Evolutionary conservation across 2,888 invertebrate genomes (phyloP).

Genomic region (Leucoma salicis): DNA sequence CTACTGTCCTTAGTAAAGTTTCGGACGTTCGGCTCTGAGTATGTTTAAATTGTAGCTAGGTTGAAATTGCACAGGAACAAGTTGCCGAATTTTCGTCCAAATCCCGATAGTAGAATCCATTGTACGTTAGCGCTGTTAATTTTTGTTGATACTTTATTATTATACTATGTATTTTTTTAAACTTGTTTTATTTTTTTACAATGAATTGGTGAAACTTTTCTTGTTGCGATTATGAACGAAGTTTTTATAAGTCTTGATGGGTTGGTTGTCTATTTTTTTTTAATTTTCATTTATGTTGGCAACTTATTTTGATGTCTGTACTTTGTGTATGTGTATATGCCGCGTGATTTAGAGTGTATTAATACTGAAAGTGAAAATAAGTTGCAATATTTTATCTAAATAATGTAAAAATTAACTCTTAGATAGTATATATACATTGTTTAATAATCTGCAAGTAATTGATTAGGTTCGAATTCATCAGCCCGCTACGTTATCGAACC

Average conservation of each 20-base stretch:
- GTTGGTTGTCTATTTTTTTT: slow-evolving; percentile 7
- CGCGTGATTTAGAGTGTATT: not conserved
- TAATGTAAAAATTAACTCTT: no score
- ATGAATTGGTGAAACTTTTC: slow-evolving; percentile 31
- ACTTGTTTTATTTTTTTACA: slow-evolving; percentile 39
- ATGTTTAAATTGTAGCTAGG: slow-evolving; percentile 9
- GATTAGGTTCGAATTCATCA: no score
- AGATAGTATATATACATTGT: no score
- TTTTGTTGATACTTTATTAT: slow-evolving; percentile 40
- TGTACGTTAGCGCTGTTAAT: slow-evolving; percentile 21
- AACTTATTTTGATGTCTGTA: not conserved
- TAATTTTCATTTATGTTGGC: not conserved
- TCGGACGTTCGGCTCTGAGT: not conserved
- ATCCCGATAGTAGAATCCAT: slow-evolving; percentile 4
- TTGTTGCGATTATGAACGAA: slow-evolving; percentile 33
- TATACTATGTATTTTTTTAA: slow-evolving; percentile 37
- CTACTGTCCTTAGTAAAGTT: not conserved
- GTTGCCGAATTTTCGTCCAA: slow-evolving; percentile 22
- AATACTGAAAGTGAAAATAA: no score
- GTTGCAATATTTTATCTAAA: no score
- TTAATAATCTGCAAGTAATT: no score
- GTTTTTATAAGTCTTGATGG: slow-evolving; percentile 28
- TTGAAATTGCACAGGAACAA: slow-evolving; percentile 4
- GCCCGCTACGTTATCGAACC: no score
- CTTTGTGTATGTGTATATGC: slow-evolving; percentile 1